Conservation (phyloP, 2,888 invertebrate species). For the Protonemura montana region DNA sequence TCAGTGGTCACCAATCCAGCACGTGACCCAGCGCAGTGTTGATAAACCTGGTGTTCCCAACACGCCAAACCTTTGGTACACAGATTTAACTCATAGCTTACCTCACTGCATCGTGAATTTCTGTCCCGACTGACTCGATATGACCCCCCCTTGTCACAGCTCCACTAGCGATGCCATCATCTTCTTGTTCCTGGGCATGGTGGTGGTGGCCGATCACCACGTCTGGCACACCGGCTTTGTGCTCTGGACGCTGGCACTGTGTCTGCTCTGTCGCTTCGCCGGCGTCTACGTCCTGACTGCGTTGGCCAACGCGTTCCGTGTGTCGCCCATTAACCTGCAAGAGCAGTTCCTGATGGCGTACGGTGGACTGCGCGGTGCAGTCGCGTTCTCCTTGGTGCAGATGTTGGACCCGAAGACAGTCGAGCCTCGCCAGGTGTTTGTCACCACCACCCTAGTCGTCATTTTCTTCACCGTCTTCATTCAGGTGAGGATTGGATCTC, state of each 20-base stretch:
- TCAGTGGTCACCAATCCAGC: too few relatives aligned
- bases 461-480: slow-evolving; percentile 69
- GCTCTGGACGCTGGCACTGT: slow-evolving; percentile 64
- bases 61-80: too few relatives aligned
- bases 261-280: slow-evolving; percentile 60
- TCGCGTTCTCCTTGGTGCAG: slow-evolving; percentile 66
- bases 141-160: slow-evolving; percentile 53
- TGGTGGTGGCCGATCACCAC: slow-evolving; percentile 56
- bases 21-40: too few relatives aligned
- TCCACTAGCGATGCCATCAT: slow-evolving; percentile 68
- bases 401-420: slow-evolving; percentile 60
- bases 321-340: slow-evolving; percentile 59
- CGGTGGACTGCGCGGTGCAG: slow-evolving; percentile 67
- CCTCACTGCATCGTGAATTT: too few relatives aligned
- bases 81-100: too few relatives aligned
- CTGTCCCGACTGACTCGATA: too few relatives aligned
- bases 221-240: slow-evolving; percentile 64
- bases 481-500: too few relatives aligned
- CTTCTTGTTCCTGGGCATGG: slow-evolving; percentile 69
- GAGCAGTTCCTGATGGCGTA: slow-evolving; percentile 68
- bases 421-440: slow-evolving; percentile 62
- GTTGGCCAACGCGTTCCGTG: slow-evolving; percentile 61
- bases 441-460: slow-evolving; percentile 66
- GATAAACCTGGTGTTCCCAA: too few relatives aligned
- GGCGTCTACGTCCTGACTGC: slow-evolving; percentile 62